These are phyloP conservation scores for Macquaria australasica DNA, from an alignment of 2,113 vertebrate species.

Conservation along the genomic window DNA sequence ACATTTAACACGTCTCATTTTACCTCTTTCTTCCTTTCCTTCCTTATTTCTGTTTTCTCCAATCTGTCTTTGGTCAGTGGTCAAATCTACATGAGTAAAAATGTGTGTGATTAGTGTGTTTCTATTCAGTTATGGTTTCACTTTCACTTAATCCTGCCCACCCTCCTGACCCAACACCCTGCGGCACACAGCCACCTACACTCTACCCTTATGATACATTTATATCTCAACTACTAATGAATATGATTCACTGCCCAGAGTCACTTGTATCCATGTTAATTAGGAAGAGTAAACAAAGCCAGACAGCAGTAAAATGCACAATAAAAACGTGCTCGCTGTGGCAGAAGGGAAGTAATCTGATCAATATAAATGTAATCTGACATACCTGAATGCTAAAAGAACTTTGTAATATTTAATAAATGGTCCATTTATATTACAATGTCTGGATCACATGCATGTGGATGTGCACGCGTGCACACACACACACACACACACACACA, in stretches of 20 bases:
- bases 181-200: conserved; percentile 23
- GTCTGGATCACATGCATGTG: neutral
- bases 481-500: neutral
- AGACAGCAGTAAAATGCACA: conserved; percentile 16
- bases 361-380: neutral
- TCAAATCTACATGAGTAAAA: neutral
- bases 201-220: conserved; percentile 27
- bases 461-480: conserved; percentile 2
- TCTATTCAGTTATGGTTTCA: conserved; percentile 5
- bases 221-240: conserved; percentile 38
- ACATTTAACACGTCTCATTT: neutral
- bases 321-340: neutral
- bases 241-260: conserved; percentile 38
- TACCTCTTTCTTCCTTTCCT: neutral
- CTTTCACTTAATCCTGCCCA: conserved; percentile 7
- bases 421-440: neutral
- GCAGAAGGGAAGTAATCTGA: conserved; percentile 5
- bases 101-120: neutral
- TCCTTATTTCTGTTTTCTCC: neutral
- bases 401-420: conserved; percentile 3
- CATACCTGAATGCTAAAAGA: neutral
- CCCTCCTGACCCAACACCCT: conserved; percentile 12
- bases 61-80: neutral
- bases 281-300: conserved; percentile 34
- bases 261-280: conserved; percentile 27